Percentiles rank a stretch among this genome's conserved stretches.
Evolutionary conservation across 2,888 invertebrate species (phyloP).

Genomic region (Metopia argyrocephala): DNA sequence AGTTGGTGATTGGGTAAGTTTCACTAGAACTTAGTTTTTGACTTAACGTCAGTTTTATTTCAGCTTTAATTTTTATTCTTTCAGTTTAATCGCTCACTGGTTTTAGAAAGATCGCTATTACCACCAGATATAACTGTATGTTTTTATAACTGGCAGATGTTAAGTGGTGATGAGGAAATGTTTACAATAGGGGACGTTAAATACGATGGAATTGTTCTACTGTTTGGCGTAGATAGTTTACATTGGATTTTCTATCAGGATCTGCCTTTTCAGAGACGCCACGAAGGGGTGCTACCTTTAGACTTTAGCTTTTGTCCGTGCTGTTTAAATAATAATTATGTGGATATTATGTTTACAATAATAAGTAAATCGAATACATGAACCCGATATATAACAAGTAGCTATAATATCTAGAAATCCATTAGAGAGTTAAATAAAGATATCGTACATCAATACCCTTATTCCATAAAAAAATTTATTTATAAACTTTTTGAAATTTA

Average conservation of each 20-base stretch:
- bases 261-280: constrained; percentile 54
- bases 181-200: constrained; percentile 63
- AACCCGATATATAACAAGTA: too few species aligned
- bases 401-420: too few species aligned
- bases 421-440: too few species aligned
- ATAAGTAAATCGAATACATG: too few species aligned
- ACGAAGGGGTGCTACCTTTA: constrained; percentile 66
- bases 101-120: constrained; percentile 65
- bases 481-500: too few species aligned
- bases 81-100: constrained; percentile 60
- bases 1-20: constrained; percentile 69
- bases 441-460: too few species aligned
- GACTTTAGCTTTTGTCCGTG: constrained; percentile 68
- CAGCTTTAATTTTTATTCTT: constrained; percentile 3
- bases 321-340: constrained; percentile 69
- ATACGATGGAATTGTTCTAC: constrained; percentile 68
- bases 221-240: constrained; percentile 68
- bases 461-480: too few species aligned
- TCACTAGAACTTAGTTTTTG: neutral
- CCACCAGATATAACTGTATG: constrained; percentile 59
- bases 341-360: constrained; percentile 67
- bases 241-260: constrained; percentile 70
- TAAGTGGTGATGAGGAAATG: constrained; percentile 64
- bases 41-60: too few species aligned
- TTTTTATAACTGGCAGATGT: constrained; percentile 69